These are phyloP conservation scores for Trichogramma pretiosum DNA, from an alignment of 1,140 invertebrate genomes.

Conservation along the genomic window DNA sequence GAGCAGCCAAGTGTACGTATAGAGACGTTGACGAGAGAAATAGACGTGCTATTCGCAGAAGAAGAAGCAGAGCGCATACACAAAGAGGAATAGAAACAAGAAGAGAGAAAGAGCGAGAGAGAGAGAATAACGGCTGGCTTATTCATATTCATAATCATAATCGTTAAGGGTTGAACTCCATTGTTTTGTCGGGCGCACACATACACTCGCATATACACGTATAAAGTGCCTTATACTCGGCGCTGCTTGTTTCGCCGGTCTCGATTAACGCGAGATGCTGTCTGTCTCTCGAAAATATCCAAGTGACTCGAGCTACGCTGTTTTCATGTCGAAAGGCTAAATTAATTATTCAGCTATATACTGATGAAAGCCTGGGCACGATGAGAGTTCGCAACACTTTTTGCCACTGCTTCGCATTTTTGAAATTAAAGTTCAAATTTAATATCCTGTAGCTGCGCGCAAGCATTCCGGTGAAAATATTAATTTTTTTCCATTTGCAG, in stretches of 20 bases:
- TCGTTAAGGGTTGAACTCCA: conserved; percentile 20
- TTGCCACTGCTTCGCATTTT: conserved; percentile 4
- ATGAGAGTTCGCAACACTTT: conserved; percentile 3
- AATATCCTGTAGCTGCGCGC: not conserved
- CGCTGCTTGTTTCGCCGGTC: not conserved
- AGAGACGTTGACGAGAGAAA: no score
- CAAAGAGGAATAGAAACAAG: not conserved
- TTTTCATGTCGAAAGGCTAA: conserved; percentile 8
- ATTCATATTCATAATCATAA: conserved; percentile 24
- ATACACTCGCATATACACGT: no score
- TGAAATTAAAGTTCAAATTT: conserved; percentile 10
- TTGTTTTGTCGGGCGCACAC: conserved; percentile 12
- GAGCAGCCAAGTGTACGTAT: no score
- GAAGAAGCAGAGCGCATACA: no score
- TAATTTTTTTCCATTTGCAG: not conserved
- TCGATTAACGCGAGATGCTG: conserved; percentile 18
- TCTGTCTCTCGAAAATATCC: conserved; percentile 18
- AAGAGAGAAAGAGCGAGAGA: conserved; percentile 3
- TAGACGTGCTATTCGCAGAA: no score
- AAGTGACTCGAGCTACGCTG: conserved; percentile 14
- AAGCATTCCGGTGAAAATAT: not conserved
- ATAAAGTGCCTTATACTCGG: no score
- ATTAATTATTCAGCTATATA: conserved; percentile 14
- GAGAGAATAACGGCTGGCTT: not conserved
- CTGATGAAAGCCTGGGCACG: not conserved